phyloP scores from a whole-genome alignment of 35 echinoderm and acorn worm genomes.

The Strongylocentrotus purpuratus region DNA sequence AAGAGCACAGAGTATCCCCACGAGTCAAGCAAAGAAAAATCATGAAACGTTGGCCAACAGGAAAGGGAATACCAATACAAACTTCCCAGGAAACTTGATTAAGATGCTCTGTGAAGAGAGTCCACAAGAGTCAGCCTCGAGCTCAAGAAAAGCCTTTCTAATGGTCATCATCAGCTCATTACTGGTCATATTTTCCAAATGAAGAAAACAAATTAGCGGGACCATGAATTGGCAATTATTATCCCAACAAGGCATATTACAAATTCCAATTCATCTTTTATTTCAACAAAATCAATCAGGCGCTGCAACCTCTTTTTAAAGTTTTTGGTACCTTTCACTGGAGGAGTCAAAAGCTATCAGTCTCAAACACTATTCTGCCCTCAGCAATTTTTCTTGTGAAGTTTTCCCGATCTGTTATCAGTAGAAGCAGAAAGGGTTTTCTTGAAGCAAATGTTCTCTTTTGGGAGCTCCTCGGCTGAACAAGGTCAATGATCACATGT shows the following conservation, averaged over 20 bases:
- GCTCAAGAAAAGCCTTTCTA: not conserved
- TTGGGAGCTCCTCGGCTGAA: not conserved
- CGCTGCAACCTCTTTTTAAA: not conserved
- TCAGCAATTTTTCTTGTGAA: slow-evolving; percentile 29
- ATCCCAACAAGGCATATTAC: not conserved
- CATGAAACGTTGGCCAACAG: slow-evolving; percentile 30
- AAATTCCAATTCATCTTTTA: not conserved
- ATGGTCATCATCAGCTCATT: not conserved
- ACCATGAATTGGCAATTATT: slow-evolving; percentile 43
- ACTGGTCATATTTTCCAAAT: not conserved
- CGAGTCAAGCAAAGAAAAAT: not conserved
- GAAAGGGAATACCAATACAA: slow-evolving; percentile 56
- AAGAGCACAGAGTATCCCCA: not conserved
- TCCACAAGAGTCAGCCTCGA: slow-evolving; percentile 1
- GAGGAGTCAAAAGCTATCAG: slow-evolving; percentile 34
- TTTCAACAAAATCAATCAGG: not conserved
- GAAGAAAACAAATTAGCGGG: not conserved
- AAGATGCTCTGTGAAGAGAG: slow-evolving; percentile 11
- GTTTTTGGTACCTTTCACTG: not conserved
- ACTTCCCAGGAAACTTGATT: slow-evolving; percentile 51
- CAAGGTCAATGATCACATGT: slow-evolving; percentile 36
- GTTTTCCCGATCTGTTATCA: slow-evolving; percentile 29
- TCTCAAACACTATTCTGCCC: slow-evolving; percentile 24
- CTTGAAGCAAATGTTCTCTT: not conserved
- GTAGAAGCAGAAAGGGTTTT: slow-evolving; percentile 27